These are phyloP conservation scores for Polia nebulosa DNA, from an alignment of 2,888 invertebrate species.

Conservation along the genomic window DNA sequence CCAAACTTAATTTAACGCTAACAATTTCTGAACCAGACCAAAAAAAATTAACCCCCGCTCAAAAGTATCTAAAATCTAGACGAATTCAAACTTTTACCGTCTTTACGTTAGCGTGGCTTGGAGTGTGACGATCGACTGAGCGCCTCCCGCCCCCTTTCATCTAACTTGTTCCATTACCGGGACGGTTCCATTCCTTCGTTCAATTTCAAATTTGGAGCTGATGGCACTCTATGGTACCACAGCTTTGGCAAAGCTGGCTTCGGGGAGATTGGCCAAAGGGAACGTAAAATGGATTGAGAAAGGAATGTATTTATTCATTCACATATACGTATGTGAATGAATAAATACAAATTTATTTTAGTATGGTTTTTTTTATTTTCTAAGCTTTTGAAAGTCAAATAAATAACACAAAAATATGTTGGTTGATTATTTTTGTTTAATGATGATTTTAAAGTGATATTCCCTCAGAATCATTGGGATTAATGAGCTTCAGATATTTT, in stretches of 20 bases:
- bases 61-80: slow-evolving; percentile 75
- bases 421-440: neutral
- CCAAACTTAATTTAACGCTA: slow-evolving; percentile 3
- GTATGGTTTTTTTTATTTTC: neutral
- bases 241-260: slow-evolving; percentile 73
- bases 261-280: slow-evolving; percentile 70
- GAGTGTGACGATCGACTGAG: slow-evolving; percentile 75
- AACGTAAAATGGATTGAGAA: slow-evolving; percentile 49
- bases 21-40: neutral
- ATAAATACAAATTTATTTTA: slow-evolving; percentile 14
- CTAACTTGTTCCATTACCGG: slow-evolving; percentile 90
- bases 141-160: slow-evolving; percentile 83
- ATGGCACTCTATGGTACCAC: slow-evolving; percentile 86
- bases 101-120: slow-evolving; percentile 67
- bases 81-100: slow-evolving; percentile 81
- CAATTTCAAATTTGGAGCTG: slow-evolving; percentile 90
- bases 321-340: no score
- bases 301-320: slow-evolving; percentile 25
- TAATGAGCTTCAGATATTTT: no score
- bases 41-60: slow-evolving; percentile 40
- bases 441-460: no score
- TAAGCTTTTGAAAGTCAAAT: neutral
- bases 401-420: neutral
- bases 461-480: no score
- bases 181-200: slow-evolving; percentile 89